Conservation (phyloP, 2,113 vertebrate genomes). For the Psammodynastes pulverulentus region DNA sequence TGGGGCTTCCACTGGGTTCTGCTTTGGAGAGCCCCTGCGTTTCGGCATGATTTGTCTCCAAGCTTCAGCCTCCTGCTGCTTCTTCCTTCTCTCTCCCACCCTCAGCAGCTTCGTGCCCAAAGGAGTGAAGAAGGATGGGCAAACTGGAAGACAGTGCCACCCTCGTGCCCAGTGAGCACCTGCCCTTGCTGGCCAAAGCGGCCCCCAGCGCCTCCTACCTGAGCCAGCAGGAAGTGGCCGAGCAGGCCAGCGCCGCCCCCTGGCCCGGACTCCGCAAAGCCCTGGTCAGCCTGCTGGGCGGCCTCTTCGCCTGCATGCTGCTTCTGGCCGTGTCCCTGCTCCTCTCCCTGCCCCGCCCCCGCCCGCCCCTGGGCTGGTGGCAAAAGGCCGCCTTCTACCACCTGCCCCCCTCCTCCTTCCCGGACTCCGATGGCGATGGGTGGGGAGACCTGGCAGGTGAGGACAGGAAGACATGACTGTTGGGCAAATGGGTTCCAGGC, state of each 20-base stretch:
- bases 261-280: not conserved
- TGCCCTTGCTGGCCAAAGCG: not conserved
- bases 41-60: too few species aligned
- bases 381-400: not conserved
- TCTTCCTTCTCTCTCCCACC: not conserved
- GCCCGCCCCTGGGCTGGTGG: not conserved
- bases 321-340: not conserved
- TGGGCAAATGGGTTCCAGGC: not conserved
- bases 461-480: not conserved
- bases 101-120: not conserved
- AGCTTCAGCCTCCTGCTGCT: not conserved
- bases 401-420: not conserved
- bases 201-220: not conserved
- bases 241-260: not conserved
- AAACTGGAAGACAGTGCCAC: not conserved
- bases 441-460: slow-evolving; percentile 10
- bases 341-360: not conserved
- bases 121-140: not conserved
- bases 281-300: not conserved
- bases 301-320: not conserved
- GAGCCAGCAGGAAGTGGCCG: slow-evolving; percentile 13
- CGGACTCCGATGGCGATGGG: not conserved
- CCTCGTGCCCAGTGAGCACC: not conserved
- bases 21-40: too few species aligned
- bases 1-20: not conserved